Evolutionary conservation across 2,113 vertebrate genomes (phyloP), one percentile per base, ranked within the genome.

Genomic region (Sula dactylatra): DNA sequence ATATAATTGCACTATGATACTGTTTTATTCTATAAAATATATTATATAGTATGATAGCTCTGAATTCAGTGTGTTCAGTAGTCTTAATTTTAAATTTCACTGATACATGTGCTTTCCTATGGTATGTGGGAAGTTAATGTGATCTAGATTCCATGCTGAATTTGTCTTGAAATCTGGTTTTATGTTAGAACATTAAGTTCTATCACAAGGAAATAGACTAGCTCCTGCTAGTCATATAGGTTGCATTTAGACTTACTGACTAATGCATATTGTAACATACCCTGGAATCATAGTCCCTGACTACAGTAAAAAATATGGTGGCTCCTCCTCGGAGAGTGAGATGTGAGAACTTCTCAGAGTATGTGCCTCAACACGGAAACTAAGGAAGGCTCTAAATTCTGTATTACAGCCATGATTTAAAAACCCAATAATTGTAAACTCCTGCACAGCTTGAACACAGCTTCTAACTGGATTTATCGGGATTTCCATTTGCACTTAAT

Each of bases 161-260:
- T 91, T 86, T 81, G 26, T 78, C 72, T 50, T 64, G 50, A 91
- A 94, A 94, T 22, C 8, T 86, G 29, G 0, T 66, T 88, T 77
- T 86, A 44, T 80, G 45, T 81, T 56, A 40, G 45, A 95, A 82
- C 38, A 86, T 88, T 76, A n/a, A 65, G 16, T 72, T 94, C 34
- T 89, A 40, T 36, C 26, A 19, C 27, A 64, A 72, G 38, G 38
- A 94, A 90, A 66, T 24, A 15, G 6, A 76, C n/a, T 38, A 32
- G 22, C 22, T 91, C 32, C 54, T 82, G 50, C 76, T 38, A 36
- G 44, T 72, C 44, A 32, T 44, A 49, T 22, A 56, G 88, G 40
- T 42, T 84, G n/a, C 32, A 45, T 66, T 64, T 59, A 66, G 31
- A 12, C 9, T 58, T 70, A 36, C 3, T 77, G 59, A 58, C 49